Evolutionary conservation across 30 jellyfish, hydroid and myxozoan species (phyloP).

Genomic region (Aurelia sp.): DNA sequence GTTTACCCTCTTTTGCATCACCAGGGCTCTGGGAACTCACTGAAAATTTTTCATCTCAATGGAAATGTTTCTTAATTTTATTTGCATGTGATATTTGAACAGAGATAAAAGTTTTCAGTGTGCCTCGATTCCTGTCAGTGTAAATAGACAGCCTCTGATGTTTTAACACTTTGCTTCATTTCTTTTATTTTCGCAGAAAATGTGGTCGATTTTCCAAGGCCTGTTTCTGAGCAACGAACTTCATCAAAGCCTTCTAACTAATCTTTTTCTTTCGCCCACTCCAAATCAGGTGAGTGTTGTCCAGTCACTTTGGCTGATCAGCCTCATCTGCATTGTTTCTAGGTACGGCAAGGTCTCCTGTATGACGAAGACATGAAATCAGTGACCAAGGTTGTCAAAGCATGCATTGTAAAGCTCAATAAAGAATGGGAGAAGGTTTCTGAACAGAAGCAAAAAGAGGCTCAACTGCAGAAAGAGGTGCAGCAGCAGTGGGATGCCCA

Average conservation of each 20-base stretch:
- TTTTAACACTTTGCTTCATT: too few relatives aligned
- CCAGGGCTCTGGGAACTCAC: too few relatives aligned
- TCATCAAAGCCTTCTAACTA: too few relatives aligned
- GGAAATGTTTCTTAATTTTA: too few relatives aligned
- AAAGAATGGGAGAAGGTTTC: conserved; percentile 73
- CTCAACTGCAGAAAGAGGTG: neutral
- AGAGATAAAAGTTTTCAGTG: too few relatives aligned
- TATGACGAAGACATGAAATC: conserved; percentile 76
- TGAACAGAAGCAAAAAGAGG: conserved; percentile 60
- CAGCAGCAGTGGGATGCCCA: conserved; percentile 5
- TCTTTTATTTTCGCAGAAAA: conserved; percentile 34
- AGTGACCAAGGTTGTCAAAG: conserved; percentile 80
- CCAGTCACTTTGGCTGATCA: conserved; percentile 65
- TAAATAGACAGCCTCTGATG: too few relatives aligned
- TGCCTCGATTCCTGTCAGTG: too few relatives aligned
- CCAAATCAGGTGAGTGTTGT: conserved; percentile 66
- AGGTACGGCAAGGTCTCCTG: conserved; percentile 86
- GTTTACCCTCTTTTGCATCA: too few relatives aligned
- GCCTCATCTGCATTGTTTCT: conserved; percentile 75
- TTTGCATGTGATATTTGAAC: too few relatives aligned
- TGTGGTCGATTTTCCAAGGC: conserved; percentile 18
- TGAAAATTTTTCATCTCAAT: too few relatives aligned
- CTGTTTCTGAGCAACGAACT: conserved; percentile 2
- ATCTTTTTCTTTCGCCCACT: neutral
- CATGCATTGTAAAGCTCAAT: conserved; percentile 66